A percentile compares a stretch with the other conserved stretches of the same genome.
Conservation (phyloP, 2,113 vertebrate species). For the Daboia siamensis region DNA sequence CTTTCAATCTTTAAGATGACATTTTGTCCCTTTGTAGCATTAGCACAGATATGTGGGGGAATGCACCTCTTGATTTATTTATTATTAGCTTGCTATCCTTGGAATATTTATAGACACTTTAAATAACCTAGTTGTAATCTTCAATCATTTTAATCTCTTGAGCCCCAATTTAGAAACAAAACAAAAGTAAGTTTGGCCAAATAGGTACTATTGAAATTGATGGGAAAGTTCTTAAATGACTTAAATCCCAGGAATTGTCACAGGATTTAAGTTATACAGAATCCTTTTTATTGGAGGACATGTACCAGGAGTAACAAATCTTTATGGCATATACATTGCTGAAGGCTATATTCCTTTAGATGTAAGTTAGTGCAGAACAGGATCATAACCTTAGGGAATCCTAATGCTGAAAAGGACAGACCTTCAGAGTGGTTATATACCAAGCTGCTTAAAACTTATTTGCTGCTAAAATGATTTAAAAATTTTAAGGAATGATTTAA, state of each 20-base stretch:
- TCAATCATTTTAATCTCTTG: neutral
- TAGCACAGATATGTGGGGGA: constrained; percentile 5
- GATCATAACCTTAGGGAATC: neutral
- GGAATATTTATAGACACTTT: neutral
- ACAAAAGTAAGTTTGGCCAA: neutral
- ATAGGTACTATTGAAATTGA: neutral
- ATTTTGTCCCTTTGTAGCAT: constrained; percentile 7
- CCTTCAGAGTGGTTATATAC: neutral
- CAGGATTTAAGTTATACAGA: neutral
- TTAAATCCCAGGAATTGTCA: neutral
- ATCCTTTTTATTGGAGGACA: neutral
- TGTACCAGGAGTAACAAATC: neutral
- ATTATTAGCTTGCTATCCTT: constrained; percentile 2
- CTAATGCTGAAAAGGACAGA: neutral
- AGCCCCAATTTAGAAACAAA: neutral
- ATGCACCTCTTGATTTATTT: constrained; percentile 13
- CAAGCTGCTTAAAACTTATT: neutral
- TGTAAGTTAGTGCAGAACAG: neutral
- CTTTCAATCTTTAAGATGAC: constrained; percentile 14
- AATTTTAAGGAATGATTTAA: neutral
- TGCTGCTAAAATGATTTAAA: neutral
- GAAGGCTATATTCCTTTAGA: neutral
- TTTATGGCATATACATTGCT: neutral
- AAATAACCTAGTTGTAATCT: neutral
- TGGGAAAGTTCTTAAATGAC: neutral